phyloP scores from a whole-genome alignment of 2,113 vertebrate species.

The Apteryx owenii region DNA sequence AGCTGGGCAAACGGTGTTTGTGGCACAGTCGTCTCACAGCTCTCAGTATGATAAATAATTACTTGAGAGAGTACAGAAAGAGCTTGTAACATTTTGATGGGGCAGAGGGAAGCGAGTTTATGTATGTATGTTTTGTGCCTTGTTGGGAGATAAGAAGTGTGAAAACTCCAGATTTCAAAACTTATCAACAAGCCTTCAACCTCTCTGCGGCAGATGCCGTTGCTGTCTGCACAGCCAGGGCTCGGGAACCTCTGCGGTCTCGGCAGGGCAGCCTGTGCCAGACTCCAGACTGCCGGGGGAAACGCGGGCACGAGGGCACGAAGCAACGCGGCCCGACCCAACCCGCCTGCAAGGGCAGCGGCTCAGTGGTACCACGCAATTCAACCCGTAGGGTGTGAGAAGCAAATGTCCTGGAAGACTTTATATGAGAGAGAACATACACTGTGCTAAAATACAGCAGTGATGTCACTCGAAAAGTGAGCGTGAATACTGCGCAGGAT shows the following conservation, averaged over 20 bases:
- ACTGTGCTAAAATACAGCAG: neutral
- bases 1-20: neutral
- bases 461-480: neutral
- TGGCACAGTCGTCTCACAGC: neutral
- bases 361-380: neutral
- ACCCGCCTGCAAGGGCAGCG: neutral
- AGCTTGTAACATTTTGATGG: neutral
- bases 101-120: neutral
- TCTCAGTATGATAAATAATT: neutral
- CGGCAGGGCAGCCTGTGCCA: neutral
- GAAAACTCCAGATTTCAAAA: neutral
- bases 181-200: neutral
- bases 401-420: neutral
- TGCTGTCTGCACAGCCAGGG: neutral
- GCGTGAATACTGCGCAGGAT: neutral
- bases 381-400: fast-evolving
- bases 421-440: neutral
- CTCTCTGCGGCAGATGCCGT: neutral
- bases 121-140: neutral
- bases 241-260: neutral
- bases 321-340: neutral
- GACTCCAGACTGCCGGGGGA: neutral
- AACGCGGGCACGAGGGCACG: neutral
- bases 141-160: neutral
- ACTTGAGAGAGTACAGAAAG: neutral